Evolutionary conservation across 2,888 invertebrate genomes (phyloP).

Genomic region (Falcaria lacertinaria): DNA sequence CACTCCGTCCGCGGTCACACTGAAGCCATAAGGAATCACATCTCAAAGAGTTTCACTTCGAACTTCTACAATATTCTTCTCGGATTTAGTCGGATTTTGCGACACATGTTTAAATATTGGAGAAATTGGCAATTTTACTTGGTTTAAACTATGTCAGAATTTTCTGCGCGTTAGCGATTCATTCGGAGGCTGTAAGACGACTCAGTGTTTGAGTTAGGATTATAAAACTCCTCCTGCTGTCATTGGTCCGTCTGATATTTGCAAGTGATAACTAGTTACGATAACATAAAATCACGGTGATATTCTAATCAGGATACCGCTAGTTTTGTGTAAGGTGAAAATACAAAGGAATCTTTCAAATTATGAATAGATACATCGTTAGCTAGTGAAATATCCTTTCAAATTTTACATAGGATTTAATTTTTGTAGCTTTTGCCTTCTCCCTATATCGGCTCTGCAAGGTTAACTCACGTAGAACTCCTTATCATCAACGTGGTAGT

Average conservation of each 20-base stretch:
- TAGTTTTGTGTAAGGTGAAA: slow-evolving; percentile 1
- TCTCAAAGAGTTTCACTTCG: background rate
- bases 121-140: too few relatives aligned
- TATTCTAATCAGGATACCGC: slow-evolving; percentile 21
- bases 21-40: slow-evolving; percentile 11
- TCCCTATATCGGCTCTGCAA: too few relatives aligned
- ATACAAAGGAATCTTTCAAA: background rate
- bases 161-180: background rate
- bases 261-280: slow-evolving; percentile 45
- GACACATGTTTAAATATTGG: too few relatives aligned
- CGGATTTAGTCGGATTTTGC: too few relatives aligned
- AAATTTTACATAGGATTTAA: too few relatives aligned
- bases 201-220: slow-evolving; percentile 28
- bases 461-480: too few relatives aligned
- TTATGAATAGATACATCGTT: background rate
- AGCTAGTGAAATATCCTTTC: background rate
- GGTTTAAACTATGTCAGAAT: background rate
- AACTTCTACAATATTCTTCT: background rate
- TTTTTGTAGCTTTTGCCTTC: too few relatives aligned
- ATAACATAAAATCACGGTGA: slow-evolving; percentile 34
- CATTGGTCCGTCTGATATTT: slow-evolving; percentile 39
- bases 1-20: slow-evolving; percentile 5
- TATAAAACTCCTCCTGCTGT: slow-evolving; percentile 22
- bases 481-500: too few relatives aligned
- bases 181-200: background rate